Evolutionary conservation across 2,888 invertebrate species (phyloP), one percentile per base, ranked within the genome.

Genomic region (Tryphoninae sp.): DNA sequence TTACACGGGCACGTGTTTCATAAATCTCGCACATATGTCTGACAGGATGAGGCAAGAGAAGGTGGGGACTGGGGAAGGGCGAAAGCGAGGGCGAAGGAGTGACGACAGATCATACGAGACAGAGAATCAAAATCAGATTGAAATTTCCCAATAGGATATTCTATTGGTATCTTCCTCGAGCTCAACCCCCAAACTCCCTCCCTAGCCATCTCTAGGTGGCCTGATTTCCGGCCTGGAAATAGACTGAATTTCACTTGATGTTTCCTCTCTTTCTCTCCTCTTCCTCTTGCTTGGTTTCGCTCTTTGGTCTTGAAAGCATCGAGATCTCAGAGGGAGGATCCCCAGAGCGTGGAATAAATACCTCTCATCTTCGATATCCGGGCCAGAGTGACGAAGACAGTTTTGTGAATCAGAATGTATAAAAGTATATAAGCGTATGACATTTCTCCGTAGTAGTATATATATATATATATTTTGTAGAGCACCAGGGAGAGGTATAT

Each of bases 81-180:
- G 33, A 33, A 6, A 33, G 33, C 33, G 6, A 33, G 3, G 26
- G 2, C 13, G 9, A 13, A 7, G 45, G 45, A 45, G 26, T 49
- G 61, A 73, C 72, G 42, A 61, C 77, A 42, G 68, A 77, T 65
- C 61, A 45, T 45, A 45, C 45, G 45, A 45, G 45, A 73, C 45
- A 67, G n/a, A 53, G 72, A 77, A 76, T 72, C 65, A 72, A 68
- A 61, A 61, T 59, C 51, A 76, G 71, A 80, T 80, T 75, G 75
- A 80, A 76, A 76, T 80, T 67, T 55, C 59, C 45, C 65, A 4
- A 42, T 19, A 71, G 51, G 49, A 26, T 45, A 62, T 76, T 76
- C 68, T 55, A 80, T 80, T 58, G 64, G 33, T 61, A 13, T 59
- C 55, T 26, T 6, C 33, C 58, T 42, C 51, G 53, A 42, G 7